Conservation (phyloP, 1,140 invertebrate genomes). For the Drosophila sp. region DNA sequence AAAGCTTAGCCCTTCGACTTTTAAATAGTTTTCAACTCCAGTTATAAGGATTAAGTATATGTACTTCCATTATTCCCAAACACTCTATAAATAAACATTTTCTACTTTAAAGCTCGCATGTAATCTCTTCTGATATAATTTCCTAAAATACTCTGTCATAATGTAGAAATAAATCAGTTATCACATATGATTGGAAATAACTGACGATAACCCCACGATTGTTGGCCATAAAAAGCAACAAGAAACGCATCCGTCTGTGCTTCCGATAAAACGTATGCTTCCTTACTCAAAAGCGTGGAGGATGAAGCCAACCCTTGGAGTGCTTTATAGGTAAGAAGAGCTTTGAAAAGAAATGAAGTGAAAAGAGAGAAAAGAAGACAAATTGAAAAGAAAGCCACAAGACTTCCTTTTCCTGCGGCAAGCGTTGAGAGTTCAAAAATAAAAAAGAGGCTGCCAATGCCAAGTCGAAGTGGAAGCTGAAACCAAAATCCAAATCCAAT, state of each 20-base stretch:
- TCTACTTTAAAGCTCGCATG: no score
- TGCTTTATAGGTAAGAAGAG: not conserved
- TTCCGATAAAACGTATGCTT: constrained; percentile 29
- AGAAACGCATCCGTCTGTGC: not conserved
- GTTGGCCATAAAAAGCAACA: constrained; percentile 4
- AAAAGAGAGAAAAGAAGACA: constrained; percentile 10
- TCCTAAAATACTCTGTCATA: not conserved
- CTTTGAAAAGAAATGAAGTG: no score
- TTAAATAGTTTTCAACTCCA: no score
- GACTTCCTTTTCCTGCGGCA: constrained; percentile 35
- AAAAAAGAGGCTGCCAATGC: not conserved
- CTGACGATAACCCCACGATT: not conserved
- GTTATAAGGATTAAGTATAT: no score
- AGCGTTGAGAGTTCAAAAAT: not conserved
- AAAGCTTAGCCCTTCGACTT: no score
- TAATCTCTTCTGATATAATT: not conserved
- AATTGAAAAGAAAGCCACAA: constrained; percentile 54
- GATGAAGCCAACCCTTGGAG: not conserved
- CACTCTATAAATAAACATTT: no score
- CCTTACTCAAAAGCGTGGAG: not conserved
- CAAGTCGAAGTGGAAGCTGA: not conserved
- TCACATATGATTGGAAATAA: not conserved
- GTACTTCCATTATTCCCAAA: no score
- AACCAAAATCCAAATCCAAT: constrained; percentile 20
- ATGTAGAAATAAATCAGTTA: constrained; percentile 1